Evolutionary conservation across 53 echinoderm and acorn worm genomes (phyloP).

Genomic region (Temnopleurus reevesii): DNA sequence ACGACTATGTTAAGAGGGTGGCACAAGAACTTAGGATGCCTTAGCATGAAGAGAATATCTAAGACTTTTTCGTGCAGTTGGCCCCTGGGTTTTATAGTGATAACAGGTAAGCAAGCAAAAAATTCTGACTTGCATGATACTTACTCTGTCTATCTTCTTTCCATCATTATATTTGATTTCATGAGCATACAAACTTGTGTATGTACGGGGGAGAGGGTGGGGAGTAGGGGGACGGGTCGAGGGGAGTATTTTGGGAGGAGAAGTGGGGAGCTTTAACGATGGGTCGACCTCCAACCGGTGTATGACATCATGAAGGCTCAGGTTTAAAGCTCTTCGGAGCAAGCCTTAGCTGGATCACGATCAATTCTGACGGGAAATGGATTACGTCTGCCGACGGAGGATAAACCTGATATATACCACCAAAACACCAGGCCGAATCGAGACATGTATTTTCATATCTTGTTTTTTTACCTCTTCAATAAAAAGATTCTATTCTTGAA

Average conservation of each 20-base stretch:
- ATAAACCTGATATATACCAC: constrained; percentile 46
- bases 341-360: constrained; percentile 53
- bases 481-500: not conserved
- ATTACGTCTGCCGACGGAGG: constrained; percentile 52
- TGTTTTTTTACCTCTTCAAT: constrained; percentile 12
- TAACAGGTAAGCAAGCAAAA: too few relatives aligned
- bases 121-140: too few relatives aligned
- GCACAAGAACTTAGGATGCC: too few relatives aligned
- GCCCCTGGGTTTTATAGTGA: too few relatives aligned
- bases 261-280: not conserved
- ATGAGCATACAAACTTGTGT: too few relatives aligned
- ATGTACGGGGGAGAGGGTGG: not conserved
- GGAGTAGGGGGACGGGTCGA: not conserved
- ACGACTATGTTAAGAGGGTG: too few relatives aligned
- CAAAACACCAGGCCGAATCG: not conserved
- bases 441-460: not conserved
- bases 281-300: constrained; percentile 40
- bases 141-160: too few relatives aligned
- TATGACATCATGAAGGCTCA: constrained; percentile 65
- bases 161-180: too few relatives aligned
- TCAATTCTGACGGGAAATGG: constrained; percentile 47
- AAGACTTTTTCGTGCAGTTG: too few relatives aligned
- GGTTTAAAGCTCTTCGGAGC: constrained; percentile 50
- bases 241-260: not conserved
- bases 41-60: too few relatives aligned